Evolutionary conservation across 2,113 vertebrate genomes (phyloP).

Genomic region (Syngnathus typhle): DNA sequence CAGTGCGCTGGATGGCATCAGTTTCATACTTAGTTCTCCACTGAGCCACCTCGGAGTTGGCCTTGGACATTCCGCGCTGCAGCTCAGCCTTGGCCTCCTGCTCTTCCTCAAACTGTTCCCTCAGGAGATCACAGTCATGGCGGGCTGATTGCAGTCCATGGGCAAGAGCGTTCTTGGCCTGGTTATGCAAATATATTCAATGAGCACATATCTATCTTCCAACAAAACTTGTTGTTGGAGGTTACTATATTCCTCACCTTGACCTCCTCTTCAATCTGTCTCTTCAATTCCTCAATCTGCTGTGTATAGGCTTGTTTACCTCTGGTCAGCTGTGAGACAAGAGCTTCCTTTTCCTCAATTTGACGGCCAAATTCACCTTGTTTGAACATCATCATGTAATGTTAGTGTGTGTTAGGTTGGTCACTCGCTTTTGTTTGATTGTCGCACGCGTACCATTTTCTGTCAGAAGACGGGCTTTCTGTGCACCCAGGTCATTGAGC

Average conservation of each 20-base stretch:
- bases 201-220: neutral
- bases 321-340: slow-evolving; percentile 77
- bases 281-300: slow-evolving; percentile 61
- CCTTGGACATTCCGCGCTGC: slow-evolving; percentile 67
- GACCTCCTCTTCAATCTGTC: slow-evolving; percentile 61
- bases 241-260: slow-evolving; percentile 34
- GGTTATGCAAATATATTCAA: neutral
- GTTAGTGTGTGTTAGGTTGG: neutral
- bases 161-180: slow-evolving; percentile 66
- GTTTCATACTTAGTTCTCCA: slow-evolving; percentile 85
- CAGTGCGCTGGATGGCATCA: slow-evolving; percentile 78
- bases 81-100: slow-evolving; percentile 68
- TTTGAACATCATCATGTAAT: neutral
- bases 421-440: neutral
- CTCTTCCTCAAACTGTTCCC: slow-evolving; percentile 72
- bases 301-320: slow-evolving; percentile 69
- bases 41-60: slow-evolving; percentile 69
- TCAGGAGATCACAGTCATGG: slow-evolving; percentile 70
- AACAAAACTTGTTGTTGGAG: neutral
- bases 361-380: slow-evolving; percentile 73
- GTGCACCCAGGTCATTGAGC: slow-evolving; percentile 42
- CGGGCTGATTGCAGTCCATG: slow-evolving; percentile 66
- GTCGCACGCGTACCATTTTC: slow-evolving; percentile 47
- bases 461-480: slow-evolving; percentile 55
- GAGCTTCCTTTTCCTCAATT: slow-evolving; percentile 79